Evolutionary conservation across 2,888 invertebrate genomes (phyloP).

Genomic region (Eristalinus aeneus): DNA sequence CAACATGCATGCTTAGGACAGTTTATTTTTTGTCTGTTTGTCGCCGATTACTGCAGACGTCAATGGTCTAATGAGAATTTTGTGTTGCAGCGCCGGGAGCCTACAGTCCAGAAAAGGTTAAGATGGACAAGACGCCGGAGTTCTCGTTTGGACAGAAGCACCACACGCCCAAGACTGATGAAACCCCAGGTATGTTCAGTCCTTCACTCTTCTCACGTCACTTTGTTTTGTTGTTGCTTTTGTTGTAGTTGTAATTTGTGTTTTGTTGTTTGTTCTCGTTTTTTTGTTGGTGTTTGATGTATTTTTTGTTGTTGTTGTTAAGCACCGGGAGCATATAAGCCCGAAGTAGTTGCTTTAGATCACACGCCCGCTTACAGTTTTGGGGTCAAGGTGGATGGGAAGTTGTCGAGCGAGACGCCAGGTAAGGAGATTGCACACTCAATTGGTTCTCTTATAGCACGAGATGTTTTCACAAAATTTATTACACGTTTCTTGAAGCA

Average conservation of each 20-base stretch:
- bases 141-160: constrained; percentile 82
- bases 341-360: constrained; percentile 82
- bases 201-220: neutral
- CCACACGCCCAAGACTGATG: constrained; percentile 74
- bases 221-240: constrained; percentile 13
- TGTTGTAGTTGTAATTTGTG: constrained; percentile 41
- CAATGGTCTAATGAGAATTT: constrained; percentile 18
- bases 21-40: constrained; percentile 19
- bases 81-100: constrained; percentile 77
- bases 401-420: constrained; percentile 81
- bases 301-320: constrained; percentile 54
- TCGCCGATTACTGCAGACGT: neutral
- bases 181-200: constrained; percentile 76
- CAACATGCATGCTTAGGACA: constrained; percentile 58
- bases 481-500: constrained; percentile 74
- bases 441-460: constrained; percentile 29
- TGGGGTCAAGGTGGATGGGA: constrained; percentile 83
- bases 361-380: constrained; percentile 84
- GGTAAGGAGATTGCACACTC: constrained; percentile 37
- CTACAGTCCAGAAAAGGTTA: constrained; percentile 83
- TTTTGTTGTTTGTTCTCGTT: constrained; percentile 38
- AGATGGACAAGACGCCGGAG: constrained; percentile 79
- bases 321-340: constrained; percentile 82
- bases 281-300: constrained; percentile 44
- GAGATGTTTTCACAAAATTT: constrained; percentile 36